Conservation (phyloP, 2,888 invertebrate species). For the Drosophila histrio region DNA sequence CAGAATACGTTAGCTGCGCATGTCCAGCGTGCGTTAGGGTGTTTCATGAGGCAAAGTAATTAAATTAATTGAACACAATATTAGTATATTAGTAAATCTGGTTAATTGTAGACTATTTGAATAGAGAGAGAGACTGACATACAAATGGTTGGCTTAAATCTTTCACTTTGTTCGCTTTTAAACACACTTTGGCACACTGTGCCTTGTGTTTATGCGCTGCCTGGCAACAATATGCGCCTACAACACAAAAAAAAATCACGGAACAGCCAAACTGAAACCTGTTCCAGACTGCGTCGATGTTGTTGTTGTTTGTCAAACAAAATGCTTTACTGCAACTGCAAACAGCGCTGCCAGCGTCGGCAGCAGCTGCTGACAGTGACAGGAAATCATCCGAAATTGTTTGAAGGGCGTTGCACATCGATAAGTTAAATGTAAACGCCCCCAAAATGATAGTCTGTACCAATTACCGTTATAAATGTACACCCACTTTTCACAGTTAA, state of each 20-base stretch:
- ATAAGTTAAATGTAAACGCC: constrained; percentile 52
- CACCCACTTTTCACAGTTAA: constrained; percentile 63
- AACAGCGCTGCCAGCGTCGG: constrained; percentile 15
- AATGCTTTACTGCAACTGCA: constrained; percentile 23
- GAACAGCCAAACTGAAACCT: constrained; percentile 28
- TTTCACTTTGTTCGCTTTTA: background rate
- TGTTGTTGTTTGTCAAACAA: constrained; percentile 63
- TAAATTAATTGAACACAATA: background rate
- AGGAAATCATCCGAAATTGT: constrained; percentile 51
- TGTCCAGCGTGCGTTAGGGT: constrained; percentile 50
- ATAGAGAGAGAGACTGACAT: no score
- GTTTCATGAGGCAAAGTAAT: constrained; percentile 15
- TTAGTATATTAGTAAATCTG: background rate
- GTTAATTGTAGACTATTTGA: background rate
- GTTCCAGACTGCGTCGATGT: constrained; percentile 19
- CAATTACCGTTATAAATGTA: constrained; percentile 36
- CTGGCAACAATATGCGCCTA: constrained; percentile 42
- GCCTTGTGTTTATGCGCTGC: constrained; percentile 15
- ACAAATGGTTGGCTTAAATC: background rate
- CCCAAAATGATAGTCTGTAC: constrained; percentile 33
- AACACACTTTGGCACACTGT: constrained; percentile 16
- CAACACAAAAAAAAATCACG: constrained; percentile 32
- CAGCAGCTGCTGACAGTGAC: constrained; percentile 21
- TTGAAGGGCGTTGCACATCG: constrained; percentile 60
- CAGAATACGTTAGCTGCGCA: constrained; percentile 54